phyloP scores from a whole-genome alignment of 2,888 invertebrate genomes.

The Nemurella pictetii region DNA sequence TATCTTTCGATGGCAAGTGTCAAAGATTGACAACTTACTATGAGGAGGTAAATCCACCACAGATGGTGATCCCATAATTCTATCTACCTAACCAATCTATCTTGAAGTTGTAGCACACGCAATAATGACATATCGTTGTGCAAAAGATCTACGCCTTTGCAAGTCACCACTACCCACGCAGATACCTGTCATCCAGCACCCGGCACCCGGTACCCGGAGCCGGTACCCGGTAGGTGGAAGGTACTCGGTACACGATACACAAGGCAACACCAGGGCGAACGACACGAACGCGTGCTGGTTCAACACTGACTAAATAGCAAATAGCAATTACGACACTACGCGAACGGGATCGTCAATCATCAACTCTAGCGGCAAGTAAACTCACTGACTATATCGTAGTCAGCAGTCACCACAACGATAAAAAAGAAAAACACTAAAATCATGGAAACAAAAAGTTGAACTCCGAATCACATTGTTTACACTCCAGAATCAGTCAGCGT shows the following conservation, averaged over 20 bases:
- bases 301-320: not conserved
- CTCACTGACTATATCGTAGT: not conserved
- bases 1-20: conserved; percentile 74
- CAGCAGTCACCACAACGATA: not conserved
- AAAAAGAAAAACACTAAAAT: not conserved
- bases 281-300: not conserved
- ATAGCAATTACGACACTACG: not conserved
- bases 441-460: not conserved
- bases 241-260: no score
- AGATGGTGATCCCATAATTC: not conserved
- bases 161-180: not conserved
- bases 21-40: conserved; percentile 61
- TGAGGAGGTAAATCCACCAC: conserved; percentile 43
- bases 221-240: not conserved
- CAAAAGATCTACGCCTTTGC: no score
- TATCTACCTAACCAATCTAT: no score
- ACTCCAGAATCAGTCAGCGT: not conserved
- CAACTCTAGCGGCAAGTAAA: no score
- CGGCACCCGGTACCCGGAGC: not conserved
- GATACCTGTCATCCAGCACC: no score
- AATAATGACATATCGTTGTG: no score
- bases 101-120: no score
- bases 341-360: not conserved
- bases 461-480: not conserved
- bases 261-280: not conserved